A percentile compares a stretch with the other conserved stretches of the same genome.
Evolutionary conservation across 2,113 vertebrate species (phyloP).

Genomic region (Climacteris rufus): DNA sequence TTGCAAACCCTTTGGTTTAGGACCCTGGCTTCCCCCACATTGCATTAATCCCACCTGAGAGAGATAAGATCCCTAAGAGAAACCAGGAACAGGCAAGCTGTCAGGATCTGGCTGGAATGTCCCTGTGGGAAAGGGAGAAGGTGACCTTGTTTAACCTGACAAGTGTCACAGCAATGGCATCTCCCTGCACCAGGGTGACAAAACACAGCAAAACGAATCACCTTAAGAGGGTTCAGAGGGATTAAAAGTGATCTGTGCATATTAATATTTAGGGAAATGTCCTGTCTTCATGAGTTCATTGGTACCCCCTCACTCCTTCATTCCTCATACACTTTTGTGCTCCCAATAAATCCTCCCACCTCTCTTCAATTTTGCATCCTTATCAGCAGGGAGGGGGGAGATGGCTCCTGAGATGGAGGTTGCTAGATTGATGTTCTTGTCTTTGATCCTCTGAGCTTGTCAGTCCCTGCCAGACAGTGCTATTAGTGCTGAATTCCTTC

Average conservation of each 20-base stretch:
- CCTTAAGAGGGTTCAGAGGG: neutral
- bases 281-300: neutral
- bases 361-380: neutral
- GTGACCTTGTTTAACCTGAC: neutral
- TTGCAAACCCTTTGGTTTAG: neutral
- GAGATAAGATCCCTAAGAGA: neutral
- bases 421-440: conserved; percentile 14
- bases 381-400: neutral
- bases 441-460: conserved; percentile 13
- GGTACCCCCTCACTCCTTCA: neutral
- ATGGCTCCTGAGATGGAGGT: neutral
- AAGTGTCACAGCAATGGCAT: neutral
- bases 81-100: neutral
- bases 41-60: neutral
- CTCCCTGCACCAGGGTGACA: neutral
- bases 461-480: neutral
- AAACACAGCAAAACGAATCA: neutral
- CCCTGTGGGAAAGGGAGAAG: neutral
- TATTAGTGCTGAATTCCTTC: neutral
- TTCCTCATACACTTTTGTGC: neutral
- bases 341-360: neutral
- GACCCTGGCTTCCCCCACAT: neutral
- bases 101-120: neutral
- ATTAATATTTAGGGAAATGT: neutral
- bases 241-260: neutral